A percentile compares a stretch with the other conserved stretches of the same genome.
Evolutionary conservation across 2,888 invertebrate species (phyloP).

Genomic region (Chouioia cunea): DNA sequence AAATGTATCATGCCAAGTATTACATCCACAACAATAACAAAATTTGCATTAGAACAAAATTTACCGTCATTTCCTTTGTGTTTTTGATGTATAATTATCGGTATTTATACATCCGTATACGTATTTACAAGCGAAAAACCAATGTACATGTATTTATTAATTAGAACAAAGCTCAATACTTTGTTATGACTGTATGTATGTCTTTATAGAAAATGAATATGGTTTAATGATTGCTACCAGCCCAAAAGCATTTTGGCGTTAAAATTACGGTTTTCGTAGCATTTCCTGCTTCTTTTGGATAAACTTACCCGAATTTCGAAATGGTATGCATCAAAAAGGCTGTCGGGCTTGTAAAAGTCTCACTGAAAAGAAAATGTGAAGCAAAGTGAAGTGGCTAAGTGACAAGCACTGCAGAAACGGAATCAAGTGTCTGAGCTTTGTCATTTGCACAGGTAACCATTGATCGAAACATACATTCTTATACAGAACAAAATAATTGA

Average conservation of each 20-base stretch:
- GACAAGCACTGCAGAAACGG: constrained; percentile 56
- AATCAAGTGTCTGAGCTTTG: constrained; percentile 40
- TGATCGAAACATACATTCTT: constrained; percentile 23
- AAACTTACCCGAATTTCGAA: constrained; percentile 81
- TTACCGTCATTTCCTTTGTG: constrained; percentile 29
- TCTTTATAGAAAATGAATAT: constrained; percentile 21
- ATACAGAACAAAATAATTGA: constrained; percentile 11
- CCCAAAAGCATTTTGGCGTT: constrained; percentile 61
- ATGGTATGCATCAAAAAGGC: constrained; percentile 81
- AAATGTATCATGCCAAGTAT: no score
- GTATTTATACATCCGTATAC: constrained; percentile 30
- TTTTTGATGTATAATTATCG: constrained; percentile 7
- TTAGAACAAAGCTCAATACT: constrained; percentile 16
- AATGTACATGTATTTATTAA: constrained; percentile 10
- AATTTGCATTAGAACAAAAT: constrained; percentile 13
- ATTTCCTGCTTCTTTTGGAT: constrained; percentile 56
- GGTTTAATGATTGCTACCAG: constrained; percentile 53
- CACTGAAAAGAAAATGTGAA: constrained; percentile 77
- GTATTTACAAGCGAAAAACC: not conserved
- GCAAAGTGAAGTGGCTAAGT: constrained; percentile 63
- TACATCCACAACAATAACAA: constrained; percentile 21
- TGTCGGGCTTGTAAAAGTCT: constrained; percentile 77
- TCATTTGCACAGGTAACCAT: constrained; percentile 12
- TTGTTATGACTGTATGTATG: constrained; percentile 22
- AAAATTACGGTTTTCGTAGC: constrained; percentile 56